These are phyloP conservation scores for Tor tambroides DNA, from an alignment of 2,113 vertebrate species.

Conservation along the genomic window DNA sequence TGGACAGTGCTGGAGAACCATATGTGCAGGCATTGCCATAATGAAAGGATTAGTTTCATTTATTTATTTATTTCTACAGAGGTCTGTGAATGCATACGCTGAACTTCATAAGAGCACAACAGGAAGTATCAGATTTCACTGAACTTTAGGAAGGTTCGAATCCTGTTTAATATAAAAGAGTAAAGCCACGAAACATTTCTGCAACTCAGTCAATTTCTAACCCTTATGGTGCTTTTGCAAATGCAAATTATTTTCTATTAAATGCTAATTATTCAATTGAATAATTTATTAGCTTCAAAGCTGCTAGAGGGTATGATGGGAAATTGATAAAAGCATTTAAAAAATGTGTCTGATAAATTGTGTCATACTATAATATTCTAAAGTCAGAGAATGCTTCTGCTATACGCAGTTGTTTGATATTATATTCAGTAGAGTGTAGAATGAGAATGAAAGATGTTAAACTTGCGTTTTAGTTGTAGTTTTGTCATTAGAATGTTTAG, in stretches of 20 bases:
- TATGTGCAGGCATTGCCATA: background rate
- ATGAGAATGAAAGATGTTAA: background rate
- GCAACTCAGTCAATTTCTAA: background rate
- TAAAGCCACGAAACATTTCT: background rate
- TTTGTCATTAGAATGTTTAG: background rate
- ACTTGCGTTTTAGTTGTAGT: background rate
- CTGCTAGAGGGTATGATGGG: conserved; percentile 18
- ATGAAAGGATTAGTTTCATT: background rate
- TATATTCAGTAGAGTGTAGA: background rate
- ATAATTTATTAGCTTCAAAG: conserved; percentile 34
- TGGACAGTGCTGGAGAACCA: conserved; percentile 8
- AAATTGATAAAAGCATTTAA: conserved; percentile 17
- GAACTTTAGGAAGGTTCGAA: background rate
- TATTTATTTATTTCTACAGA: background rate
- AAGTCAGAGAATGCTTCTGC: background rate
- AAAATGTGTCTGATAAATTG: conserved; percentile 12
- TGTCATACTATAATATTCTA: background rate
- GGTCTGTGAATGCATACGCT: background rate
- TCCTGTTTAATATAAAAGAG: background rate
- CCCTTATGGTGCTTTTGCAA: background rate
- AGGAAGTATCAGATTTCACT: background rate
- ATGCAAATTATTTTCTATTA: conserved; percentile 32
- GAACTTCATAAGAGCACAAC: background rate
- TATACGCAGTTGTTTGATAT: background rate
- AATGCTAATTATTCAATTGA: conserved; percentile 20